Percentiles rank a stretch among this genome's conserved stretches.
phyloP scores from a whole-genome alignment of 2,797 vertebrate species.

The Chrosomus eos region DNA sequence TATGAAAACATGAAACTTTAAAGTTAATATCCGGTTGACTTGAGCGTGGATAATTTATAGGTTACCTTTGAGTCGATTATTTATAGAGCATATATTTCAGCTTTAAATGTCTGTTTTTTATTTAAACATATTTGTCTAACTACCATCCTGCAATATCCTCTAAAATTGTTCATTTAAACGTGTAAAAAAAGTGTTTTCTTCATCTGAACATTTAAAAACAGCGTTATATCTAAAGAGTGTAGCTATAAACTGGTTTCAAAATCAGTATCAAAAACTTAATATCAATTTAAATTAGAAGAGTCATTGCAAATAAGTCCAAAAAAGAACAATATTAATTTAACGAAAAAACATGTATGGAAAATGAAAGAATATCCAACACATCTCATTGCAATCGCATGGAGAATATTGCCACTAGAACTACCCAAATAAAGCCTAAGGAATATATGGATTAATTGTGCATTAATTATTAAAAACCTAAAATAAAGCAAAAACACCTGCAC shows the following conservation, averaged over 20 bases:
- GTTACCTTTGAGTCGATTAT: constrained; percentile 16
- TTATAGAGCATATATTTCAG: background rate
- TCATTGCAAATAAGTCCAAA: background rate
- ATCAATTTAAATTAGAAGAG: background rate
- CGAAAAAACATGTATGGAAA: background rate
- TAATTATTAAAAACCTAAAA: background rate
- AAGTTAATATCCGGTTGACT: constrained; percentile 47
- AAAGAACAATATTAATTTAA: background rate
- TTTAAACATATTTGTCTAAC: background rate
- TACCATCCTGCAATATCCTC: background rate
- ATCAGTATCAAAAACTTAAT: background rate
- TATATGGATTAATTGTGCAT: background rate
- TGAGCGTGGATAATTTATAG: constrained; percentile 36
- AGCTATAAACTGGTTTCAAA: background rate
- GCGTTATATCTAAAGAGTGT: background rate
- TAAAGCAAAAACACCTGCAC: background rate
- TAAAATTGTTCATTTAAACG: background rate
- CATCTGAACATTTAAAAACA: background rate
- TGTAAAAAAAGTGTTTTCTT: background rate
- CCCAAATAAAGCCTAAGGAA: background rate
- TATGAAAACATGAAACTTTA: constrained; percentile 42
- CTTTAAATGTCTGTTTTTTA: constrained; percentile 1
- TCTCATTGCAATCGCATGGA: background rate
- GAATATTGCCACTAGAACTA: background rate
- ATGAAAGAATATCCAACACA: background rate